A percentile compares a stretch with the other conserved stretches of the same genome.
phyloP scores from a whole-genome alignment of 2,888 invertebrate species.

The Eupithecia dodoneata region DNA sequence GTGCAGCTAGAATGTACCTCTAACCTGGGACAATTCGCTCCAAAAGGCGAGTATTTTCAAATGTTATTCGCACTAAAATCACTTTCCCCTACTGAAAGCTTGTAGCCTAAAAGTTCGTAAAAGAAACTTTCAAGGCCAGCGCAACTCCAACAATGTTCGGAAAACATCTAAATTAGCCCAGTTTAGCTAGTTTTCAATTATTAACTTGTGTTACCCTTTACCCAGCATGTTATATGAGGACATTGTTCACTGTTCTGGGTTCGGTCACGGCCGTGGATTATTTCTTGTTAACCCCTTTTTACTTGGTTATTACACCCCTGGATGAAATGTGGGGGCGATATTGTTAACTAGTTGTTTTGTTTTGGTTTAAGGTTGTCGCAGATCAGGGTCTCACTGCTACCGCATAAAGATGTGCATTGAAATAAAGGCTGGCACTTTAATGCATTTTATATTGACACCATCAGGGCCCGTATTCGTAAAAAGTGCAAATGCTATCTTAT shows the following conservation, averaged over 20 bases:
- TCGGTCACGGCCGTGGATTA: neutral
- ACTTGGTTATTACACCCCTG: neutral
- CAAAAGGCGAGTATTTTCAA: neutral
- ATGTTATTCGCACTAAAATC: neutral
- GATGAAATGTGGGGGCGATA: neutral
- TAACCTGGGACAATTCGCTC: no score
- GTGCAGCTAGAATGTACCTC: no score
- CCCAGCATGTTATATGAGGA: neutral
- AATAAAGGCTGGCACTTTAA: no score
- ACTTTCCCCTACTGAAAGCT: neutral
- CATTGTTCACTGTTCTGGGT: neutral
- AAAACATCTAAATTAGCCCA: constrained; percentile 10
- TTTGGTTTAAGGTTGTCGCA: neutral
- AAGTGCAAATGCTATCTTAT: no score
- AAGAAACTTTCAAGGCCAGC: neutral
- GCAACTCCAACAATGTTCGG: neutral
- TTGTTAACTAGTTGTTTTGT: neutral
- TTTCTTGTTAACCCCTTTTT: neutral
- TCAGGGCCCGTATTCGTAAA: no score
- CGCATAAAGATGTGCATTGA: no score
- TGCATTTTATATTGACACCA: no score
- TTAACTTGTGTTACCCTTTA: constrained; percentile 7
- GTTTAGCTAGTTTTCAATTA: constrained; percentile 24
- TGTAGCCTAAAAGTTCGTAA: neutral
- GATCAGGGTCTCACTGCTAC: no score